Conservation (phyloP, 2,888 invertebrate genomes). For the Melikaiella ostensackeni region DNA sequence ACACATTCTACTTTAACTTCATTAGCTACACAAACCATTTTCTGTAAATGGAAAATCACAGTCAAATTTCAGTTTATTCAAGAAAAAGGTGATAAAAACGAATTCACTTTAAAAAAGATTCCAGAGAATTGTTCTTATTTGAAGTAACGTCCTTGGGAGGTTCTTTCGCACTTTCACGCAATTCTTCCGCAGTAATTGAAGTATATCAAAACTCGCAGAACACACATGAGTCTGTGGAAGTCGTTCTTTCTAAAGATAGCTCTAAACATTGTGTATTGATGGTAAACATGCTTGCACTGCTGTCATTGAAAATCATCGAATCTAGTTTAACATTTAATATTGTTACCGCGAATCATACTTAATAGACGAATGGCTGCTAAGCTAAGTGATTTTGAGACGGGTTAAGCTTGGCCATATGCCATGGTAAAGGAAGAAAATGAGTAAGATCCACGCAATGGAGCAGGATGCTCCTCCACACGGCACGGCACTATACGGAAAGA, state of each 20-base stretch:
- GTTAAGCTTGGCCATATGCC: constrained; percentile 69
- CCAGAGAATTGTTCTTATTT: not conserved
- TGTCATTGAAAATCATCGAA: not conserved
- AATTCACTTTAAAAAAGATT: not conserved
- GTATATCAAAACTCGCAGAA: constrained; percentile 26
- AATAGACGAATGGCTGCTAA: constrained; percentile 46
- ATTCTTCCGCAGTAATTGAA: constrained; percentile 8
- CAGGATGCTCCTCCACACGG: constrained; percentile 68
- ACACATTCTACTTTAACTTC: constrained; percentile 76
- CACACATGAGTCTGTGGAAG: constrained; percentile 7
- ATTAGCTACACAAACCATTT: constrained; percentile 78
- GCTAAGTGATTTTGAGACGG: constrained; percentile 62
- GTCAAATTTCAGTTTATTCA: constrained; percentile 8
- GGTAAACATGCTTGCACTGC: constrained; percentile 5
- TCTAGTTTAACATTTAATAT: not conserved
- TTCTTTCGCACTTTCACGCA: not conserved
- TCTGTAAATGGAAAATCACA: constrained; percentile 67
- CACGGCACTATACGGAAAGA: constrained; percentile 69
- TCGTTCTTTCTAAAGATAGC: constrained; percentile 35
- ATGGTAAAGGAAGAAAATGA: constrained; percentile 69
- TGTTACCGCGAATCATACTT: constrained; percentile 10
- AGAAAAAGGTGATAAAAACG: not conserved
- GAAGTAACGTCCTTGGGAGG: not conserved
- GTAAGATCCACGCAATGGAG: constrained; percentile 67
- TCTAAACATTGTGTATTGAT: constrained; percentile 28